A percentile compares a stretch with the other conserved stretches of the same genome.
Evolutionary conservation across 1,140 invertebrate genomes (phyloP).

Genomic region (Halesus radiatus): DNA sequence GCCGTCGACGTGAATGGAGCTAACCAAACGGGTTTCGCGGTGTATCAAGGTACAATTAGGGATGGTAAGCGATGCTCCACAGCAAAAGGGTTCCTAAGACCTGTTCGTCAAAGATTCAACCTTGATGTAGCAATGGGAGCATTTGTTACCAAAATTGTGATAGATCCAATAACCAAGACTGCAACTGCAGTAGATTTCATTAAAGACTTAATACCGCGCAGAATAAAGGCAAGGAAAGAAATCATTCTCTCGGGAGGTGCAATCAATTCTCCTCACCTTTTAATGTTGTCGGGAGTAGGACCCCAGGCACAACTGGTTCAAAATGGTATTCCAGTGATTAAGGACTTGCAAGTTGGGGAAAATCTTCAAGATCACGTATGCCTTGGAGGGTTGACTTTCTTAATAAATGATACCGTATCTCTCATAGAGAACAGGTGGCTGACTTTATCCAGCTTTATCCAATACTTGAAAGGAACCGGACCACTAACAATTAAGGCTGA

Average conservation of each 20-base stretch:
- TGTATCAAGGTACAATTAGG: slow-evolving; percentile 90
- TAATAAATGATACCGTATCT: slow-evolving; percentile 84
- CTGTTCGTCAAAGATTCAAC: slow-evolving; percentile 82
- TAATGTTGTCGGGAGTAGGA: slow-evolving; percentile 92
- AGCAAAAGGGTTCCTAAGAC: slow-evolving; percentile 89
- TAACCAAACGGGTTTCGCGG: slow-evolving; percentile 87
- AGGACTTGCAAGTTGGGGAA: slow-evolving; percentile 80
- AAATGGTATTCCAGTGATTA: slow-evolving; percentile 79
- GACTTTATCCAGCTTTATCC: slow-evolving; percentile 81
- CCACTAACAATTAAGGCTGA: not conserved
- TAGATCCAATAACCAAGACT: slow-evolving; percentile 80
- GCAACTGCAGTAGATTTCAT: slow-evolving; percentile 83
- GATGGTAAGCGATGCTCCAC: slow-evolving; percentile 90
- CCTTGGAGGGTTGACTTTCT: slow-evolving; percentile 72
- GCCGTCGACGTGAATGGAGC: slow-evolving; percentile 90
- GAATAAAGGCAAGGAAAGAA: slow-evolving; percentile 80
- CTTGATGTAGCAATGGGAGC: slow-evolving; percentile 84
- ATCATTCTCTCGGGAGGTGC: slow-evolving; percentile 85
- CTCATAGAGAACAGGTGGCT: slow-evolving; percentile 84
- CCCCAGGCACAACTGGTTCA: slow-evolving; percentile 80
- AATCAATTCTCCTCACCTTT: slow-evolving; percentile 84
- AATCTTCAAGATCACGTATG: slow-evolving; percentile 78
- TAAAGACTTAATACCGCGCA: slow-evolving; percentile 74
- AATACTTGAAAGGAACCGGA: slow-evolving; percentile 60
- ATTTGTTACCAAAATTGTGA: slow-evolving; percentile 80